These are phyloP conservation scores for Aricia agestis DNA, from an alignment of 1,140 invertebrate species.

Conservation along the genomic window DNA sequence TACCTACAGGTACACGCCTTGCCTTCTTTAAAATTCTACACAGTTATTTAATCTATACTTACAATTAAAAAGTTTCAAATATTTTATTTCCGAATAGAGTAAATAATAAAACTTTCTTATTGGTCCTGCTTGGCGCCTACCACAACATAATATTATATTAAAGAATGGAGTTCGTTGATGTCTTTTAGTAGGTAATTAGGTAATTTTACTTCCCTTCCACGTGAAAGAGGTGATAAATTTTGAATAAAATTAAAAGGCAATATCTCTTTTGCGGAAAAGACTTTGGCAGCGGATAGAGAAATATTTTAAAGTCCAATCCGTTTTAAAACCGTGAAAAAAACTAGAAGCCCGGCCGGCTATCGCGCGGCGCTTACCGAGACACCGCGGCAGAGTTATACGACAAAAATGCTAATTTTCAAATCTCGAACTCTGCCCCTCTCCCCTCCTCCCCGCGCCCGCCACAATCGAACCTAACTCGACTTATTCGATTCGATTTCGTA, in stretches of 20 bases:
- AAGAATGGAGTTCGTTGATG: background rate
- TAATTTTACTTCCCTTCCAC: background rate
- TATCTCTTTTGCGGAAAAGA: constrained; percentile 42
- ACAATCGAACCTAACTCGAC: constrained; percentile 43
- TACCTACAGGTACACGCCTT: too few relatives aligned
- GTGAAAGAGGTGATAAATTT: background rate
- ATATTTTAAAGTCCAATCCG: constrained; percentile 68
- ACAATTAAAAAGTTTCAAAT: too few relatives aligned
- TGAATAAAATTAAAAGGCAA: constrained; percentile 35
- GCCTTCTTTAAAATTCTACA: too few relatives aligned
- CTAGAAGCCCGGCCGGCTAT: constrained; percentile 49
- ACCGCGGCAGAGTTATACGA: constrained; percentile 70
- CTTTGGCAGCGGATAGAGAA: constrained; percentile 55
- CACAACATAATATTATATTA: too few relatives aligned
- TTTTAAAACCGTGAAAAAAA: constrained; percentile 58
- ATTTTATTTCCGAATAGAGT: too few relatives aligned
- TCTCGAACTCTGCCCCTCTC: constrained; percentile 53
- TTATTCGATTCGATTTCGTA: constrained; percentile 46
- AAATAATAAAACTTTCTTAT: too few relatives aligned
- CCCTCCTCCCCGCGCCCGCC: constrained; percentile 42
- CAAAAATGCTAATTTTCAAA: constrained; percentile 75
- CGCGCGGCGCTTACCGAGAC: constrained; percentile 62
- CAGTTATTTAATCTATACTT: too few relatives aligned
- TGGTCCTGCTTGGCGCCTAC: too few relatives aligned
- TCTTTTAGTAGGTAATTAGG: background rate